A percentile compares a stretch with the other conserved stretches of the same genome.
Conservation (phyloP, 2,797 vertebrate species). For the Anas bahamensis region DNA sequence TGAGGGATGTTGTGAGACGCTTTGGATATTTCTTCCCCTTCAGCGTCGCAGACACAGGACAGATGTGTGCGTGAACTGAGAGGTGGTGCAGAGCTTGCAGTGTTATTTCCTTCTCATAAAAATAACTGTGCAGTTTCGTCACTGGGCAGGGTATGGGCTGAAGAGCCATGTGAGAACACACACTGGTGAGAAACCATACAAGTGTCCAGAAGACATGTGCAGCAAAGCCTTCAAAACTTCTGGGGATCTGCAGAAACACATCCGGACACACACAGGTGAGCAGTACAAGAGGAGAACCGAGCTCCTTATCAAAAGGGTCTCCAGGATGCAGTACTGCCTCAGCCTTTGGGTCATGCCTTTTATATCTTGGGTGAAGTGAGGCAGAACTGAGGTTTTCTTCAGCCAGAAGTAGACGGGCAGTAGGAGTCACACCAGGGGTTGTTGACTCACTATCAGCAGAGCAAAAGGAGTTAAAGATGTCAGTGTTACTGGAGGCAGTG, state of each 20-base stretch:
- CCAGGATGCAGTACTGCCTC: neutral
- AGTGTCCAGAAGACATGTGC: slow-evolving; percentile 85
- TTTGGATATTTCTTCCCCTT: neutral
- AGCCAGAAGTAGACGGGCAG: neutral
- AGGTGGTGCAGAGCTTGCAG: neutral
- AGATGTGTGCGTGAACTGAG: neutral
- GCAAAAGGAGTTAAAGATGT: neutral
- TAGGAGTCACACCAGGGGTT: neutral
- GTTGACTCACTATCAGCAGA: neutral
- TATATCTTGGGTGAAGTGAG: neutral
- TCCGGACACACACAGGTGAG: slow-evolving; percentile 85
- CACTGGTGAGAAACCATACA: slow-evolving; percentile 86
- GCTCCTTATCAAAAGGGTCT: neutral
- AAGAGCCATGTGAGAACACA: slow-evolving; percentile 85
- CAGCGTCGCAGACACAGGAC: neutral
- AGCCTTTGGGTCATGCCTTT: neutral
- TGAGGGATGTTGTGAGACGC: neutral
- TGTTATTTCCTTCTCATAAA: neutral
- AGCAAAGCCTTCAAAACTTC: slow-evolving; percentile 89
- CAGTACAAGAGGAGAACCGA: neutral
- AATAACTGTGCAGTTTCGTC: neutral
- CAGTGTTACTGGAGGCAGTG: neutral
- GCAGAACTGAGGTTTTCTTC: neutral
- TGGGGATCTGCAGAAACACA: slow-evolving; percentile 86
- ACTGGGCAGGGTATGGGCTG: slow-evolving; percentile 79